Percentiles rank a stretch among this genome's conserved stretches.
These are phyloP conservation scores for Pseudochromis fuscus DNA, from an alignment of 2,797 vertebrate species.

Conservation along the genomic window DNA sequence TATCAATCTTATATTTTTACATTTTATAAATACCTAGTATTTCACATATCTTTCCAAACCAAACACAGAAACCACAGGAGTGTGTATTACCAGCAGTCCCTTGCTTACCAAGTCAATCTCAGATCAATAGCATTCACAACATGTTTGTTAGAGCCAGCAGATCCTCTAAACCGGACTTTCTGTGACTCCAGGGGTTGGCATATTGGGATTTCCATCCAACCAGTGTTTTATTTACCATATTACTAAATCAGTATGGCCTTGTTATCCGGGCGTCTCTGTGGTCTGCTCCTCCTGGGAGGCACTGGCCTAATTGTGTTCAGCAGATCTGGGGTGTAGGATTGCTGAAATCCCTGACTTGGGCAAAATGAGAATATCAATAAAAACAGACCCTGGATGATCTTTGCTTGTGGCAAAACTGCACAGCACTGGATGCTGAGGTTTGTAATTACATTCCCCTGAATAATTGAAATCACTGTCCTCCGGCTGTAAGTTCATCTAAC, in stretches of 20 bases:
- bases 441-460: constrained; percentile 83
- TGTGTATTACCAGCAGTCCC: constrained; percentile 31
- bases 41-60: constrained; percentile 34
- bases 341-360: constrained; percentile 77
- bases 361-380: constrained; percentile 85
- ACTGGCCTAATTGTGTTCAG: constrained; percentile 76
- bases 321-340: constrained; percentile 71
- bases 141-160: constrained; percentile 65
- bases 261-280: constrained; percentile 73
- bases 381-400: constrained; percentile 80
- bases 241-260: constrained; percentile 80
- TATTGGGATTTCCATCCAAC: constrained; percentile 66
- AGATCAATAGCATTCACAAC: constrained; percentile 72
- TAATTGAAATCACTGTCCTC: constrained; percentile 82
- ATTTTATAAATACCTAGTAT: no score
- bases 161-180: constrained; percentile 49
- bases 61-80: constrained; percentile 38
- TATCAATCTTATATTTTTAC: no score
- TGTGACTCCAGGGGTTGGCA: constrained; percentile 66
- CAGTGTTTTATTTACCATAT: constrained; percentile 80
- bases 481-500: constrained; percentile 75
- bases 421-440: constrained; percentile 61
- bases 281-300: constrained; percentile 69
- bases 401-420: constrained; percentile 80
- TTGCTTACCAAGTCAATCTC: constrained; percentile 39